Conservation (phyloP, 2,797 vertebrate genomes). For the Allobates femoralis region DNA sequence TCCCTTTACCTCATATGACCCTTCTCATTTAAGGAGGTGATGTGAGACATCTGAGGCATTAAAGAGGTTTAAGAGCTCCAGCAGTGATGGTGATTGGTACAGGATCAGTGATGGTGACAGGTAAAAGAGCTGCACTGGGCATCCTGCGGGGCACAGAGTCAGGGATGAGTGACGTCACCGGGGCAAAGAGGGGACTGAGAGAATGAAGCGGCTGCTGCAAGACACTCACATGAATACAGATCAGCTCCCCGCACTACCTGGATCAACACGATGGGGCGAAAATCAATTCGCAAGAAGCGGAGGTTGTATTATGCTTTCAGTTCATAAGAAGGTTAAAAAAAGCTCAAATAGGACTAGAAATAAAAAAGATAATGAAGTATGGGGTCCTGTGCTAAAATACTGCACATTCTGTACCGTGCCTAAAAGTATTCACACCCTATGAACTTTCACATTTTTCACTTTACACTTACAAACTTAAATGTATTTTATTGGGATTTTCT, state of each 20-base stretch:
- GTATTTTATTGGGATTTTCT: too few relatives aligned
- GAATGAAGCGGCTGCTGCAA: constrained; percentile 20
- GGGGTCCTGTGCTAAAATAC: too few relatives aligned
- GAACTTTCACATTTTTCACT: too few relatives aligned
- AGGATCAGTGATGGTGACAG: not conserved
- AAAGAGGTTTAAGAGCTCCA: not conserved
- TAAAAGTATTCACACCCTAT: too few relatives aligned
- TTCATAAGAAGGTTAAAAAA: too few relatives aligned
- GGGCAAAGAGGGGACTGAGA: not conserved
- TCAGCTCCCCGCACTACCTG: not conserved
- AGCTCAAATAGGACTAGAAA: not conserved
- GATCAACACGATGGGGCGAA: not conserved
- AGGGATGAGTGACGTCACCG: not conserved
- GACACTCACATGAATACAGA: constrained; percentile 23
- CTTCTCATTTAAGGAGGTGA: constrained; percentile 27
- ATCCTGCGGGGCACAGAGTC: not conserved
- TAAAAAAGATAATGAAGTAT: not conserved
- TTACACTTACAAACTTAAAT: too few relatives aligned
- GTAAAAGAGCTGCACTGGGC: not conserved
- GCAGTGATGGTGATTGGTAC: not conserved
- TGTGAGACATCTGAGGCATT: not conserved
- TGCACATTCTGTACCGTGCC: too few relatives aligned
- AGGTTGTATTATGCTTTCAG: not conserved
- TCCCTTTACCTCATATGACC: constrained; percentile 48
- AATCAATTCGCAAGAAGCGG: not conserved